phyloP scores from a whole-genome alignment of 2,888 invertebrate genomes.

The Andrena camellia region DNA sequence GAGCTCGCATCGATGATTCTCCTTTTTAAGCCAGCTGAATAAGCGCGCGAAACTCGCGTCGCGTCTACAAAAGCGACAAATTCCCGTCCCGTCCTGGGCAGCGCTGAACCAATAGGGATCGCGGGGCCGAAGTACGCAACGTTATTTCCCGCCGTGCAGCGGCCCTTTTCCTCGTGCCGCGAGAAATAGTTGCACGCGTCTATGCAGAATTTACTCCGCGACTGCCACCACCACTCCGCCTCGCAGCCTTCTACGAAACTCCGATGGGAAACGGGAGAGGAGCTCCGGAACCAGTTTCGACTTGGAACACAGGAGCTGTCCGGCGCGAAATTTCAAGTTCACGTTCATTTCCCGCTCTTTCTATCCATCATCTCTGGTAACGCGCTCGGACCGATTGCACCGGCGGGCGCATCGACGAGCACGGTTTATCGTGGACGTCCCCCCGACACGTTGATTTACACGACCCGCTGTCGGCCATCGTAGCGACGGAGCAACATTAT shows the following conservation, averaged over 20 bases:
- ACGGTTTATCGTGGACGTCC: conserved; percentile 36
- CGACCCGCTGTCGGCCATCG: neutral
- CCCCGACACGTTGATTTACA: conserved; percentile 57
- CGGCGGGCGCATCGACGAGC: conserved; percentile 37
- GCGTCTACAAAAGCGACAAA: conserved; percentile 10
- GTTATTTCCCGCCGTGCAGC: conserved; percentile 17
- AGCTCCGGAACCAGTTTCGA: neutral
- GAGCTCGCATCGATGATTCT: neutral
- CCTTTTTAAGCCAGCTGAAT: conserved; percentile 3
- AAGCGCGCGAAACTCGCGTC: neutral
- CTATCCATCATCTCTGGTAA: conserved; percentile 13
- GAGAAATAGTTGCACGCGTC: conserved; percentile 40
- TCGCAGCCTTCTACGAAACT: neutral
- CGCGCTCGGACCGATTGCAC: conserved; percentile 18
- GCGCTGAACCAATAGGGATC: neutral
- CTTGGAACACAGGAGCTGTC: no score
- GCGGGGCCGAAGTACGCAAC: conserved; percentile 12
- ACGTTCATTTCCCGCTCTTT: neutral
- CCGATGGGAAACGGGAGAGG: neutral
- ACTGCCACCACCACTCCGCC: no score
- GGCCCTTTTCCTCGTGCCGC: neutral
- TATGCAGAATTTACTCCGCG: conserved; percentile 27
- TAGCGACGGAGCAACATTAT: conserved; percentile 55
- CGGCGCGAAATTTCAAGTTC: neutral
- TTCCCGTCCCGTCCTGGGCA: neutral